Evolutionary conservation across 2,113 vertebrate species (phyloP).

Genomic region (Oncorhynchus keta): DNA sequence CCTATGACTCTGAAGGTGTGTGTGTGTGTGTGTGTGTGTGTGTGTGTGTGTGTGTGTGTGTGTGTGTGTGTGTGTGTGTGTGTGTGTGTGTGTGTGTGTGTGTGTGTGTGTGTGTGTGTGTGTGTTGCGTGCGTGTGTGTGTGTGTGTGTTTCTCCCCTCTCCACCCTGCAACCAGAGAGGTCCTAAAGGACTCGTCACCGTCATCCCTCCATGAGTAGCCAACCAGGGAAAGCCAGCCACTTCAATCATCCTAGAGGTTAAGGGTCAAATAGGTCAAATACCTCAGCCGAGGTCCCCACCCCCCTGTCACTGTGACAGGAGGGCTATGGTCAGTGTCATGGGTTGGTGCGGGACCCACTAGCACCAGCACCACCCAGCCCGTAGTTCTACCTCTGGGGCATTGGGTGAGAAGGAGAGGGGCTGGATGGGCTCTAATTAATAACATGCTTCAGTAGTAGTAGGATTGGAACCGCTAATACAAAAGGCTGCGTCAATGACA

Average conservation of each 20-base stretch:
- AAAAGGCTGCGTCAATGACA: conserved; percentile 50
- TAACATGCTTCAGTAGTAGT: conserved; percentile 46
- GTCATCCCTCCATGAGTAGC: conserved; percentile 69
- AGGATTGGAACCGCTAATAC: conserved; percentile 51
- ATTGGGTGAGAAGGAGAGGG: neutral
- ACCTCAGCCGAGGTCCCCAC: conserved; percentile 62
- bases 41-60: too few species aligned
- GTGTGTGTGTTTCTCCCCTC: conserved; percentile 30
- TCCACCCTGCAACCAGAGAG: conserved; percentile 70
- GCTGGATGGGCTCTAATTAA: conserved; percentile 21
- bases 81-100: too few species aligned
- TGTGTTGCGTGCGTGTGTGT: too few species aligned
- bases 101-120: too few species aligned
- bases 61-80: too few species aligned
- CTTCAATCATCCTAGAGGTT: conserved; percentile 74
- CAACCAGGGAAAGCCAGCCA: conserved; percentile 67
- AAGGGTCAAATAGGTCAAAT: conserved; percentile 74
- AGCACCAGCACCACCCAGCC: conserved; percentile 21
- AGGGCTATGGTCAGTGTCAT: conserved; percentile 73
- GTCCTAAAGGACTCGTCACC: conserved; percentile 74
- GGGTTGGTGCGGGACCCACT: conserved; percentile 39
- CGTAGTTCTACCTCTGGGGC: neutral
- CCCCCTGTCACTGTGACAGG: conserved; percentile 62
- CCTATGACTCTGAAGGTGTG: neutral
- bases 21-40: too few species aligned